phyloP scores from a whole-genome alignment of 2,888 invertebrate species.

The Leucophora obtusa region DNA sequence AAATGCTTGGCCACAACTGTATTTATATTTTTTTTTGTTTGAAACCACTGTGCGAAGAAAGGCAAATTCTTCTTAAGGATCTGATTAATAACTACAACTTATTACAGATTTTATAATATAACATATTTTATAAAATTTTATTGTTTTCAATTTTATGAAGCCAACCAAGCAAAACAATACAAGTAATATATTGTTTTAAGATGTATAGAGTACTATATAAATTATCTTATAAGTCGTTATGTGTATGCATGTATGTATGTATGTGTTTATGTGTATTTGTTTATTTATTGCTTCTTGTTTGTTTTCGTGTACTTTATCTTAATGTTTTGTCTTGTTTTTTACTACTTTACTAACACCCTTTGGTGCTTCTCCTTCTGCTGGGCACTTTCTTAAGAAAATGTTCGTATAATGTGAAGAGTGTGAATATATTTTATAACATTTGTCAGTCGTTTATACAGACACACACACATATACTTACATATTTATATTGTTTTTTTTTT shows the following conservation, averaged over 20 bases:
- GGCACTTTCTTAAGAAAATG: background rate
- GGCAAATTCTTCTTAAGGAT: too few relatives aligned
- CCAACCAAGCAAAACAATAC: too few relatives aligned
- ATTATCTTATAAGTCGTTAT: too few relatives aligned
- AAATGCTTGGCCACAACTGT: too few relatives aligned
- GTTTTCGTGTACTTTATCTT: constrained; percentile 58
- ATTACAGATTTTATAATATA: too few relatives aligned
- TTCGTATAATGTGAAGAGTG: constrained; percentile 1
- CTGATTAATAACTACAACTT: too few relatives aligned
- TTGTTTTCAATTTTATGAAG: too few relatives aligned
- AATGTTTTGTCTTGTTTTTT: constrained; percentile 44
- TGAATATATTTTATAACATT: constrained; percentile 39
- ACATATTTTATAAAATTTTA: too few relatives aligned
- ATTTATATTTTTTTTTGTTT: too few relatives aligned
- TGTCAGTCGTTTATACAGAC: constrained; percentile 1
- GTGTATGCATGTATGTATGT: background rate
- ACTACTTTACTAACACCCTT: constrained; percentile 39
- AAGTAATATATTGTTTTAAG: too few relatives aligned
- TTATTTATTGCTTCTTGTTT: constrained; percentile 50
- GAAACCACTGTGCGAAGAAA: too few relatives aligned
- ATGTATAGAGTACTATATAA: too few relatives aligned
- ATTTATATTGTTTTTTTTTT: constrained; percentile 60
- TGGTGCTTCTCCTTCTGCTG: constrained; percentile 13
- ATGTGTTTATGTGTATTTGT: constrained; percentile 32
- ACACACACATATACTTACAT: constrained; percentile 16